A percentile compares a stretch with the other conserved stretches of the same genome.
Evolutionary conservation across 1,140 invertebrate species (phyloP).

Genomic region (Neotoxoptera formosana): DNA sequence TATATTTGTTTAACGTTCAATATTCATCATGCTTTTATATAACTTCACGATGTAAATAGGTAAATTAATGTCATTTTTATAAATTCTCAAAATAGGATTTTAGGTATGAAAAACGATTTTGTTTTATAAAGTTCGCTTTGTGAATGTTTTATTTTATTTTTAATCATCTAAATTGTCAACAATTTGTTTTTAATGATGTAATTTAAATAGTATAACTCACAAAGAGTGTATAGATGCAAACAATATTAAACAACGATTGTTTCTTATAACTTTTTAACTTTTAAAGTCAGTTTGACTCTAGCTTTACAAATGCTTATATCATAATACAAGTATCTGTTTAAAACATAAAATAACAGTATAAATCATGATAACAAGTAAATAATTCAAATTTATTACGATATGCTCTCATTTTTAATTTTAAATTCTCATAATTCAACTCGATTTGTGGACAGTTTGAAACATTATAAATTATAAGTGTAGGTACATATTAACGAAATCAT

Average conservation of each 20-base stretch:
- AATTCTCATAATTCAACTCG: not conserved
- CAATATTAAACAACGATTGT: not conserved
- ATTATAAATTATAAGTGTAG: not conserved
- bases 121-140: not conserved
- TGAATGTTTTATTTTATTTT: not conserved
- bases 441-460: not conserved
- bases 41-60: too few relatives aligned
- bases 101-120: not conserved
- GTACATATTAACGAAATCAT: not conserved
- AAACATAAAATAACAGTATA: conserved; percentile 1
- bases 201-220: not conserved
- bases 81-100: not conserved
- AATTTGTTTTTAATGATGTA: not conserved
- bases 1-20: not conserved
- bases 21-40: not conserved
- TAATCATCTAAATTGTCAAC: not conserved
- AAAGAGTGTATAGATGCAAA: not conserved
- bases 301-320: not conserved
- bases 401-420: not conserved
- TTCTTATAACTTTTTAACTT: not conserved
- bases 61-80: not conserved
- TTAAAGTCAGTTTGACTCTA: not conserved
- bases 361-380: not conserved
- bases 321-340: not conserved
- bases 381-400: not conserved